Base-by-base conservation (phyloP, 2,797 vertebrate genomes). In the Poeciliopsis presidionis region DNA sequence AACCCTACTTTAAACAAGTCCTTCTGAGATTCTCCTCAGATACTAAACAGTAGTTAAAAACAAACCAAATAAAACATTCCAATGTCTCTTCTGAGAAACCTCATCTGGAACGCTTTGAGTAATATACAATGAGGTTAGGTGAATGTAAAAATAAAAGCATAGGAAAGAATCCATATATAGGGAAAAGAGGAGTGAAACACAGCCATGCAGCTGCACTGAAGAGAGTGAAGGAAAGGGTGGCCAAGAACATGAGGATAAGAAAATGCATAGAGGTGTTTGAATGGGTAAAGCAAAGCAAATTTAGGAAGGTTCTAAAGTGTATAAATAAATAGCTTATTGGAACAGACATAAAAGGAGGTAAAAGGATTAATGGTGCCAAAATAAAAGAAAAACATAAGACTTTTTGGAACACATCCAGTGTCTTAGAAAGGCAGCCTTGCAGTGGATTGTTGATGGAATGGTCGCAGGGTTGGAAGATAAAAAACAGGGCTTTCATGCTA, bases 401-500 rank as follows among this genome's bases (percentile, higher is more conserved):
- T 16, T 51, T 76, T 79, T 80, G 73, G 70, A 78, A 74, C n/a
- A 80, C 81, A 86, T 49, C 87, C 74, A 89, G 85, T 76, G n/a
- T 82, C 72, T 86, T 72, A 82, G 85, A 74, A 46, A 82, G 75
- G 85, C 78, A 92, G 85, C 81, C 80, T 91, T 89, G 92, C 91
- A 89, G 83, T 90, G 89, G 78, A 81, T 91, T 88, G 87, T 59
- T 88, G 72, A 91, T 93, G 91, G 85, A 77, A 92, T 92, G 92
- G 77, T 88, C 45, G 59, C 87, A 83, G 81, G 47, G 65, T 72
- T 85, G 76, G 77, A 84, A 77, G 88, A 86, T 86, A 87, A 70
- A 70, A 70, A 70, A 88, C 87, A 77, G 83, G 87, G 83, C 91
- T 88, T 91, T 92, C 93, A 94, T 95, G 94, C 94, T 91, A 90